Conservation (phyloP, 2,113 vertebrate genomes). For the Syrrhaptes paradoxus region DNA sequence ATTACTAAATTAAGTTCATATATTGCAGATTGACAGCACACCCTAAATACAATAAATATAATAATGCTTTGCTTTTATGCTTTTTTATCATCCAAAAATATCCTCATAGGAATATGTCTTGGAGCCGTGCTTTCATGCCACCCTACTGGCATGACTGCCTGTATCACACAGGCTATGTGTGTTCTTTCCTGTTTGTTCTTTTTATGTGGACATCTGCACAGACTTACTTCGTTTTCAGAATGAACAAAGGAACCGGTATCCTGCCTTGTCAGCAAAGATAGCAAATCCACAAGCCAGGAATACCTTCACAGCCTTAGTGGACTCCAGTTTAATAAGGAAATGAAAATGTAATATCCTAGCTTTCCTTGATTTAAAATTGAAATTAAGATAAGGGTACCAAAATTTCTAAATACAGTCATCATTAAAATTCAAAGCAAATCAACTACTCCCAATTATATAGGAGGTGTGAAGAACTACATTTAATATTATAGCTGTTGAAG, state of each 20-base stretch:
- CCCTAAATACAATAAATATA: background rate
- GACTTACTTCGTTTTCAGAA: background rate
- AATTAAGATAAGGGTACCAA: background rate
- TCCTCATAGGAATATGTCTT: background rate
- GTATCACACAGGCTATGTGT: background rate
- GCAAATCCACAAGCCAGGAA: background rate
- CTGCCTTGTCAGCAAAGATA: background rate
- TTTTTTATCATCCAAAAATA: background rate
- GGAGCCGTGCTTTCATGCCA: background rate
- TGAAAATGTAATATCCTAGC: background rate
- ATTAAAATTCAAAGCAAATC: background rate
- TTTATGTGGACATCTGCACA: background rate
- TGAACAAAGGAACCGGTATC: background rate
- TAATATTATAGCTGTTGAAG: background rate
- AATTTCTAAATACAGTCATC: background rate
- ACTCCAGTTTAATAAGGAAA: slow-evolving; percentile 7
- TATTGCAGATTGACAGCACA: background rate
- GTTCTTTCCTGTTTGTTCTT: background rate
- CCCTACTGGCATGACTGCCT: background rate
- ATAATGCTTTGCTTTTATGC: background rate
- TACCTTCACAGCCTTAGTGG: background rate
- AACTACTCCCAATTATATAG: background rate
- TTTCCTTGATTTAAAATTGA: background rate
- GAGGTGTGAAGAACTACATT: background rate
- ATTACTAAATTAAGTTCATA: background rate